Conservation (phyloP, 2,888 invertebrate genomes). For the Eurois occulta region DNA sequence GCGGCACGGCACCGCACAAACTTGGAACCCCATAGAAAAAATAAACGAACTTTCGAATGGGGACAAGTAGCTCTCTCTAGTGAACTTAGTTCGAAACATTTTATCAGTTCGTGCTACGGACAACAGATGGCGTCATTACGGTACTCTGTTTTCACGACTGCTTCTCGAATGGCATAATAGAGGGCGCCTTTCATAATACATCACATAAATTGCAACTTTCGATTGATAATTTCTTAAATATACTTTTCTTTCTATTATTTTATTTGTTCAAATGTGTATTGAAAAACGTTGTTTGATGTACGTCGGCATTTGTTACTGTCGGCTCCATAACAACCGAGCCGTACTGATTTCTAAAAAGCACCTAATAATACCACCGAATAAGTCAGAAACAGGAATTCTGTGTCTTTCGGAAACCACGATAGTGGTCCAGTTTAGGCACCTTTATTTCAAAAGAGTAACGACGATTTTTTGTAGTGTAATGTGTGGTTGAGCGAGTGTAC, state of each 20-base stretch:
- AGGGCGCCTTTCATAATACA: slow-evolving; percentile 19
- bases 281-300: too few relatives aligned
- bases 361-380: too few relatives aligned
- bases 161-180: not conserved
- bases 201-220: not conserved
- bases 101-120: not conserved
- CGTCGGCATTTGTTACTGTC: too few relatives aligned
- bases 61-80: slow-evolving; percentile 47
- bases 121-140: slow-evolving; percentile 23
- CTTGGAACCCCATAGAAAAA: slow-evolving; percentile 58
- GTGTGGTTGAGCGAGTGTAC: not conserved
- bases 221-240: not conserved
- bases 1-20: slow-evolving; percentile 51
- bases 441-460: not conserved
- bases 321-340: too few relatives aligned
- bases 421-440: not conserved
- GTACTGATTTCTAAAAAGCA: too few relatives aligned
- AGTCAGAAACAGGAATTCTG: not conserved
- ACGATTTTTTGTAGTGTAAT: not conserved
- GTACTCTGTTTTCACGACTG: not conserved
- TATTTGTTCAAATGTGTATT: too few relatives aligned
- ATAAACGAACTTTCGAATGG: slow-evolving; percentile 39
- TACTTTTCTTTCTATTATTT: too few relatives aligned
- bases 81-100: not conserved
- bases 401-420: not conserved